Evolutionary conservation across 2,888 invertebrate genomes (phyloP), one percentile per base, ranked within the genome.

Genomic region (Elmis aenea): DNA sequence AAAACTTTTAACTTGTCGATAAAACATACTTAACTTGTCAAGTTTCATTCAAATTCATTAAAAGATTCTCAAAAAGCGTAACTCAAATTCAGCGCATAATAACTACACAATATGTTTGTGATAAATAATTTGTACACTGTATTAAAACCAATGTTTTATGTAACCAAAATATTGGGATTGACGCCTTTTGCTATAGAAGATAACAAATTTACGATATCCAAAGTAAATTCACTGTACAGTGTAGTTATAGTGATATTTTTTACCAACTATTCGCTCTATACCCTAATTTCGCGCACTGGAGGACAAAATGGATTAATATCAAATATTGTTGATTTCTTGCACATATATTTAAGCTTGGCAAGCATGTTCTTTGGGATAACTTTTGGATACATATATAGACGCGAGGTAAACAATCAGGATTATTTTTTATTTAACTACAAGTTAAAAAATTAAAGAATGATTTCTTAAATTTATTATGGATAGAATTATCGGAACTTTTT

Each of bases 81-180:
- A n/a, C n/a, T n/a, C n/a, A n/a, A n/a, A n/a, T n/a, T n/a, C n/a
- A n/a, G n/a, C n/a, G n/a, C n/a, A 94, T 68, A 94, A n/a, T n/a
- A n/a, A n/a, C n/a, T n/a, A n/a, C n/a, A n/a, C n/a, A n/a, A n/a
- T n/a, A 95, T 68, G 95, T 95, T 11, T 95, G 94, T 66, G 77
- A 92, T 31, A 91, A 91, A 66, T 88, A 90, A 25, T 20, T 20
- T 30, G 14, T 36, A 20, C 11, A 12, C 14, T 5, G 25, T 20
- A 14, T 18, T 36, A 22, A 20, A 12, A n/a, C 36, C 36, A 2
- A 18, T 36, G 14, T 36, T 30, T 26, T 36, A 36, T 8, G 10
- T 15, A 10, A 20, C 15, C 1, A 36, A 31, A 21, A 11, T 36
- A 11, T 11, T 36, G 14, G 36, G 36, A 2, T 20, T 36, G 3